These are phyloP conservation scores for Halocaridina rubra DNA, from an alignment of 2,888 invertebrate species.

Conservation along the genomic window DNA sequence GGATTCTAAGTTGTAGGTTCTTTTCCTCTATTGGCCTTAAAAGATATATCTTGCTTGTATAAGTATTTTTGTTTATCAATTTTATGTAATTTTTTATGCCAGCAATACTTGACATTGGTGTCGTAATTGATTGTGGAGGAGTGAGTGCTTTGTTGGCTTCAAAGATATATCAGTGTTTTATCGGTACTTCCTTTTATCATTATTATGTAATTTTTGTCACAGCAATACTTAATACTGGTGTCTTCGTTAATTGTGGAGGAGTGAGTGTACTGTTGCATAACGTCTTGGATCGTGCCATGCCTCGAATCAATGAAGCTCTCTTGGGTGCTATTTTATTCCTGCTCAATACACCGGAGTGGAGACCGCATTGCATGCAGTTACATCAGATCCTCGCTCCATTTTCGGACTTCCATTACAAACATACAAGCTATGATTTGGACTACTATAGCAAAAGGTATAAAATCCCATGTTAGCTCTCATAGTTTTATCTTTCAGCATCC, in stretches of 20 bases:
- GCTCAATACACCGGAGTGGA: conserved; percentile 84
- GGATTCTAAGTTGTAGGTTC: too few species aligned
- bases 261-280: conserved; percentile 84
- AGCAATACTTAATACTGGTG: conserved; percentile 84
- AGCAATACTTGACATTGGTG: conserved; percentile 84
- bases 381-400: conserved; percentile 92
- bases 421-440: conserved; percentile 65
- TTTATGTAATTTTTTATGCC: too few species aligned
- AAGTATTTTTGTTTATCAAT: too few species aligned
- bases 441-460: conserved; percentile 75
- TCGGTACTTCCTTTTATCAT: too few species aligned
- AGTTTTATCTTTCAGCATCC: too few species aligned
- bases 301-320: conserved; percentile 89
- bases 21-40: too few species aligned
- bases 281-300: conserved; percentile 85
- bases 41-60: too few species aligned
- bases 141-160: conserved; percentile 84
- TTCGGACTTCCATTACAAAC: conserved; percentile 86
- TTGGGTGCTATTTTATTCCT: conserved; percentile 88
- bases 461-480: too few species aligned
- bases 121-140: conserved; percentile 85
- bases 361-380: conserved; percentile 82
- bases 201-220: conserved; percentile 54
- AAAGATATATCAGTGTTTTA: too few species aligned
- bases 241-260: conserved; percentile 85